phyloP scores from a whole-genome alignment of 2,797 vertebrate genomes.

The Moxostoma hubbsi region DNA sequence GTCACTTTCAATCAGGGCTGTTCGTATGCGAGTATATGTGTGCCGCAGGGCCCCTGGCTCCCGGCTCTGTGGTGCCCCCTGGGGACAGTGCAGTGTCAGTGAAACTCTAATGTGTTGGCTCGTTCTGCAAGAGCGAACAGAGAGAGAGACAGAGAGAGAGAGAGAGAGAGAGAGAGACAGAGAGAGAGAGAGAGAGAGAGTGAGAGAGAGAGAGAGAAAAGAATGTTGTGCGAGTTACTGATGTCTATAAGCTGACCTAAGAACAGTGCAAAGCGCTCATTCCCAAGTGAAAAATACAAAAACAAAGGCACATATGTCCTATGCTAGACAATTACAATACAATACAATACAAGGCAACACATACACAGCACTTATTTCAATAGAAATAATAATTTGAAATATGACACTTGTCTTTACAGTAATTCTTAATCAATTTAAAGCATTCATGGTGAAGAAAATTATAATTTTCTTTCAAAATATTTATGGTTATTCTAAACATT shows the following conservation, averaged over 20 bases:
- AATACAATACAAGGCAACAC: not conserved
- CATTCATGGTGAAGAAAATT: too few species aligned
- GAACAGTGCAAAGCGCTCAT: not conserved
- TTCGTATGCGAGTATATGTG: conserved; percentile 41
- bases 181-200: conserved; percentile 12
- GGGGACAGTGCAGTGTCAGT: conserved; percentile 56
- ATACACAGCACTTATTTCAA: too few species aligned
- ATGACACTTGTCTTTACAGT: too few species aligned
- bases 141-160: conserved; percentile 33
- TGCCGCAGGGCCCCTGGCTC: conserved; percentile 53
- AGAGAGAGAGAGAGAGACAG: conserved; percentile 26
- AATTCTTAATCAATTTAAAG: too few species aligned
- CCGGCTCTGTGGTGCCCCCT: conserved; percentile 32
- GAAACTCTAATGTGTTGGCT: conserved; percentile 58
- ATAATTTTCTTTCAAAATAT: too few species aligned
- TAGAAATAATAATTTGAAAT: too few species aligned
- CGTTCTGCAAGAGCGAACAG: conserved; percentile 41
- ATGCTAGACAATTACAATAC: not conserved
- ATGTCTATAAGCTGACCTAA: conserved; percentile 14
- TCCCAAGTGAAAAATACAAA: not conserved
- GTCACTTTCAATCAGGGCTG: conserved; percentile 65
- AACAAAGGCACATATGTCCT: not conserved
- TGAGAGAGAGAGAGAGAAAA: conserved; percentile 37
- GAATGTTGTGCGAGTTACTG: conserved; percentile 39
- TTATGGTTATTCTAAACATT: too few species aligned